These are phyloP conservation scores for Drosophila watanabei DNA, from an alignment of 1,140 invertebrate genomes.

Conservation along the genomic window DNA sequence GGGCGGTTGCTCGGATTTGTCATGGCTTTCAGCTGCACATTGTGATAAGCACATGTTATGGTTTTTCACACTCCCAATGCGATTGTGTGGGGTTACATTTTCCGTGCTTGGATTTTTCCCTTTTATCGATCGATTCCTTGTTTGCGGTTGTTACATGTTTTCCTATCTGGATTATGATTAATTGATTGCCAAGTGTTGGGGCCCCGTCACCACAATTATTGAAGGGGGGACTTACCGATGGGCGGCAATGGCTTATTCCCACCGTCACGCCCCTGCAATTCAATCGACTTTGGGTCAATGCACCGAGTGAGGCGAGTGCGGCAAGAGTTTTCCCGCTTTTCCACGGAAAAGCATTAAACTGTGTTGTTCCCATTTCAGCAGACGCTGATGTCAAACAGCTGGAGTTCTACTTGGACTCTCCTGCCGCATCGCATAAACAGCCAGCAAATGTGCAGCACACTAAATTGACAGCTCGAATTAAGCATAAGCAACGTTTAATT, in stretches of 20 bases:
- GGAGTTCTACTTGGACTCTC: slow-evolving; percentile 32
- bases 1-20: slow-evolving; percentile 70
- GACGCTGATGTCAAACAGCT: slow-evolving; percentile 67
- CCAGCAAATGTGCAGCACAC: slow-evolving; percentile 52
- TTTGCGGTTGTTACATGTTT: slow-evolving; percentile 71
- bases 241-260: slow-evolving; percentile 10
- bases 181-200: slow-evolving; percentile 71
- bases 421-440: slow-evolving; percentile 44
- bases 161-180: slow-evolving; percentile 80
- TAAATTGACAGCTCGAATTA: slow-evolving; percentile 70
- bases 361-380: slow-evolving; percentile 19
- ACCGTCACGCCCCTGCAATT: slow-evolving; percentile 67
- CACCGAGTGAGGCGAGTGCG: slow-evolving; percentile 2
- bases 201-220: slow-evolving; percentile 40
- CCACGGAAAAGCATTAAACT: slow-evolving; percentile 52
- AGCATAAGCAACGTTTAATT: slow-evolving; percentile 74
- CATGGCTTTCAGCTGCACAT: slow-evolving; percentile 76
- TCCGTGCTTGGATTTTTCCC: slow-evolving; percentile 48
- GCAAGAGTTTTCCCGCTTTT: slow-evolving; percentile 31
- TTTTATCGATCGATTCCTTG: slow-evolving; percentile 66
- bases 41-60: slow-evolving; percentile 83
- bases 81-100: slow-evolving; percentile 41
- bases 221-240: slow-evolving; percentile 3
- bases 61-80: slow-evolving; percentile 67
- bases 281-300: slow-evolving; percentile 50